Conservation (phyloP, 1,140 invertebrate genomes). For the Cydia splendana region DNA sequence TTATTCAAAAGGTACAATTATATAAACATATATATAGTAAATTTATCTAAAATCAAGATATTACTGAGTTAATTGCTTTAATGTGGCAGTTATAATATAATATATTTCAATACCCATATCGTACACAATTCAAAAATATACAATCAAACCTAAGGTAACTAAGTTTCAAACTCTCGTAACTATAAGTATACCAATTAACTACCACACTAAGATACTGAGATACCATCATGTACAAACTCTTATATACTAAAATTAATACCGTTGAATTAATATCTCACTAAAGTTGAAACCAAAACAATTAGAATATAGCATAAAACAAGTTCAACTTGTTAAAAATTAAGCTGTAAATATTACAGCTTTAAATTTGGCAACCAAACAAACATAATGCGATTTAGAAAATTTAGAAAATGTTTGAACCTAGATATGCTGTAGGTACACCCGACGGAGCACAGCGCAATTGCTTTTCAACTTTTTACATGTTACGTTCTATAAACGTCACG, state of each 20-base stretch:
- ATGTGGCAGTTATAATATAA: conserved; percentile 3
- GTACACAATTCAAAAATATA: conserved; percentile 26
- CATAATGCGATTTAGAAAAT: background rate
- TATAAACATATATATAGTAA: background rate
- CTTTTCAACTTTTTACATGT: background rate
- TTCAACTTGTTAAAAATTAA: conserved; percentile 30
- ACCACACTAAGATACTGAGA: conserved; percentile 24
- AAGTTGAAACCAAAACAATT: background rate
- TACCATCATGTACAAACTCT: background rate
- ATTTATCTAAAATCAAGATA: background rate
- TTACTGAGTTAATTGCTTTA: background rate
- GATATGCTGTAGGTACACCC: background rate
- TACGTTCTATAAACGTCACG: background rate
- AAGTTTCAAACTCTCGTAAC: conserved; percentile 24
- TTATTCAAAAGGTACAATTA: background rate
- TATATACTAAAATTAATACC: conserved; percentile 1
- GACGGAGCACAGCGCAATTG: background rate
- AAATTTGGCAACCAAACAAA: conserved; percentile 29
- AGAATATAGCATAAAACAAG: conserved; percentile 20
- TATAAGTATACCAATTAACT: conserved; percentile 8
- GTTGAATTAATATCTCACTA: conserved; percentile 4
- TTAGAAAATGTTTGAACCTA: background rate
- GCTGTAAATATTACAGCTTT: conserved; percentile 41
- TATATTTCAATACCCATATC: conserved; percentile 12
- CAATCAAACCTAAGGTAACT: conserved; percentile 29